phyloP scores from a whole-genome alignment of 92 coral and sea anemone species.

The Porites rus region DNA sequence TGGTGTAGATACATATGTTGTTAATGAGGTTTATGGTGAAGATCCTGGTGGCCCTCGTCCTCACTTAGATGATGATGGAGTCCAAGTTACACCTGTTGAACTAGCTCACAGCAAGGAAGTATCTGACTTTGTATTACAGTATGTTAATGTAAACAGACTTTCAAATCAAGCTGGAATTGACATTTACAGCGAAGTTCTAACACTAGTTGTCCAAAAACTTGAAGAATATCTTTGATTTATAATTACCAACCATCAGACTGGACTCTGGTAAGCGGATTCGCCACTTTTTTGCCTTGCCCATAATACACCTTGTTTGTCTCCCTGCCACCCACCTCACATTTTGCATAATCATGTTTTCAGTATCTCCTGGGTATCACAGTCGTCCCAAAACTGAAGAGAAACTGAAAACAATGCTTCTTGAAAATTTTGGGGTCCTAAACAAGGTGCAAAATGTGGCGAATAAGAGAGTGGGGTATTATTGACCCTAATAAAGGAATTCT shows the following conservation, averaged over 20 bases:
- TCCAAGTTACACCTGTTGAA: constrained; percentile 61
- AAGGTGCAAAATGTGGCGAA: too few species aligned
- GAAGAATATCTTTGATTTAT: constrained; percentile 45
- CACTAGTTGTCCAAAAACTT: constrained; percentile 70
- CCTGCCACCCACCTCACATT: too few species aligned
- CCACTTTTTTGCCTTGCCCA: too few species aligned
- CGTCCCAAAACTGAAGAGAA: too few species aligned
- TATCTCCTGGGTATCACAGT: too few species aligned
- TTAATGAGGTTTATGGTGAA: constrained; percentile 61
- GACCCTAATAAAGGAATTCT: too few species aligned
- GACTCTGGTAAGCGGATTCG: too few species aligned
- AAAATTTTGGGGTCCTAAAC: too few species aligned
- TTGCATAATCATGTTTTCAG: too few species aligned
- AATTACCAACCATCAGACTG: background rate
- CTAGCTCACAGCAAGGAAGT: constrained; percentile 25
- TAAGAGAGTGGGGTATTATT: too few species aligned
- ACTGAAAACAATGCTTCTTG: too few species aligned
- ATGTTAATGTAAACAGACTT: constrained; percentile 49
- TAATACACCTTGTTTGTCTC: too few species aligned
- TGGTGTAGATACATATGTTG: constrained; percentile 29
- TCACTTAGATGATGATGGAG: constrained; percentile 58
- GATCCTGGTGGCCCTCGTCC: constrained; percentile 74
- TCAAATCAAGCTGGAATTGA: constrained; percentile 82
- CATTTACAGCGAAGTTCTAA: constrained; percentile 64
- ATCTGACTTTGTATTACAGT: constrained; percentile 45